A percentile compares a stretch with the other conserved stretches of the same genome.
Conservation (phyloP, 2,888 invertebrate species). For the Drosophila vallismaia region DNA sequence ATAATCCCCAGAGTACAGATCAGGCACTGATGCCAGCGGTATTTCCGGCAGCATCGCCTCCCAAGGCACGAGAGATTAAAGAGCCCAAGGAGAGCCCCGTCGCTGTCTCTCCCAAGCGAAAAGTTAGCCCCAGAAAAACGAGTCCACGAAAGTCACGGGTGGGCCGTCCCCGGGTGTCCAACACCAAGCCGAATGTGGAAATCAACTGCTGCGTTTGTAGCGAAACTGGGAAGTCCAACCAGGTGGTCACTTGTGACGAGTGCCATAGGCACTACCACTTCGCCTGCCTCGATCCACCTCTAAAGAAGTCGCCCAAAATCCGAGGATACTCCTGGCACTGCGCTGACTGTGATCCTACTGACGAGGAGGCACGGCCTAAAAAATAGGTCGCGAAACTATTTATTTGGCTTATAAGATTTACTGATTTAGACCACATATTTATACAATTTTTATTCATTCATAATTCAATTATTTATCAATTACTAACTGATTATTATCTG, state of each 20-base stretch:
- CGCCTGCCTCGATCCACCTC: conserved; percentile 95
- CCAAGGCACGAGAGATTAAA: conserved; percentile 29
- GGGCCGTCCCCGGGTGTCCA: conserved; percentile 59
- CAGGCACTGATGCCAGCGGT: conserved; percentile 22
- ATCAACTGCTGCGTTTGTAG: conserved; percentile 80
- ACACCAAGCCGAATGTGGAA: conserved; percentile 60
- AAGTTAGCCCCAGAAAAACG: conserved; percentile 78
- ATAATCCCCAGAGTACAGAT: conserved; percentile 48
- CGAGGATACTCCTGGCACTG: conserved; percentile 98
- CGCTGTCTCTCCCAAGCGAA: conserved; percentile 63
- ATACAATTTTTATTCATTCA: not conserved
- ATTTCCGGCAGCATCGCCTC: conserved; percentile 26
- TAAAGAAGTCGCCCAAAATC: conserved; percentile 96
- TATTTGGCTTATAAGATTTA: conserved; percentile 1
- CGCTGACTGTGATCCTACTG: conserved; percentile 96
- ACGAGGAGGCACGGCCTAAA: conserved; percentile 70
- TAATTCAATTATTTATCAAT: not conserved
- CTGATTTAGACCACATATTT: not conserved
- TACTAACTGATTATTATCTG: not conserved
- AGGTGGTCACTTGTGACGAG: conserved; percentile 91
- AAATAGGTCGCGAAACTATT: conserved; percentile 23
- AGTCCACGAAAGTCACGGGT: conserved; percentile 64
- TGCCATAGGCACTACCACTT: conserved; percentile 96
- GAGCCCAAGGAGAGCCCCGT: conserved; percentile 31
- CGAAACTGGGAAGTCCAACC: conserved; percentile 74